phyloP scores from a whole-genome alignment of 1,140 invertebrate genomes.

The Tetragonula clypearis region DNA sequence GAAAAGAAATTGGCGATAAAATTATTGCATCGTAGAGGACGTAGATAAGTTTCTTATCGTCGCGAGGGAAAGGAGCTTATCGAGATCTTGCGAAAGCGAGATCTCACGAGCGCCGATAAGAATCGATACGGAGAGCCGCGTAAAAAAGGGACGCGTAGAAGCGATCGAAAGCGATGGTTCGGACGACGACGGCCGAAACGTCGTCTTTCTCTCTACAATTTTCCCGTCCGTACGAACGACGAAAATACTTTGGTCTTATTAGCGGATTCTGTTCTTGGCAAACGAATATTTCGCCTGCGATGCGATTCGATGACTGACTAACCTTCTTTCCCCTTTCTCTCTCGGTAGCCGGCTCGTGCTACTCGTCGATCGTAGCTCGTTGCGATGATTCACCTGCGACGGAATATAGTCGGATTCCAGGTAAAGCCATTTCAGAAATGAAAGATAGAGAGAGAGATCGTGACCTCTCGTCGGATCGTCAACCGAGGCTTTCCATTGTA shows the following conservation, averaged over 20 bases:
- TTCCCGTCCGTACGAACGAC: neutral
- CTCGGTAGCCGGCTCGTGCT: neutral
- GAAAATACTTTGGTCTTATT: constrained; percentile 40
- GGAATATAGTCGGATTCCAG: constrained; percentile 60
- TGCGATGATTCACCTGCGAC: constrained; percentile 63
- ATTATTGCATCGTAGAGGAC: neutral
- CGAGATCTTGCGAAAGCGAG: too few species aligned
- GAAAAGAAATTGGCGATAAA: neutral
- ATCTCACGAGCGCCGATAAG: too few species aligned
- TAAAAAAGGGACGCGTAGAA: too few species aligned
- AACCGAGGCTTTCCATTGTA: constrained; percentile 36
- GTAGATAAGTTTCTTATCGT: constrained; percentile 2
- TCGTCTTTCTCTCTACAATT: neutral
- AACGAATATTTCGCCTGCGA: constrained; percentile 32
- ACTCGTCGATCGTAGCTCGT: neutral
- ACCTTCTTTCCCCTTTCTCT: constrained; percentile 18
- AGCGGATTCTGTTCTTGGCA: constrained; percentile 56
- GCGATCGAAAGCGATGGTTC: neutral
- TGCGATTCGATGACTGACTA: constrained; percentile 54
- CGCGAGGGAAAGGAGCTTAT: neutral
- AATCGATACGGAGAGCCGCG: too few species aligned
- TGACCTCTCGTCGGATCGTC: neutral
- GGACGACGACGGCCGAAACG: neutral
- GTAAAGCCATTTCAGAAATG: constrained; percentile 55
- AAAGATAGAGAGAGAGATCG: constrained; percentile 11